phyloP scores from a whole-genome alignment of 2,797 vertebrate genomes.

The Rhynchonycteris naso region DNA sequence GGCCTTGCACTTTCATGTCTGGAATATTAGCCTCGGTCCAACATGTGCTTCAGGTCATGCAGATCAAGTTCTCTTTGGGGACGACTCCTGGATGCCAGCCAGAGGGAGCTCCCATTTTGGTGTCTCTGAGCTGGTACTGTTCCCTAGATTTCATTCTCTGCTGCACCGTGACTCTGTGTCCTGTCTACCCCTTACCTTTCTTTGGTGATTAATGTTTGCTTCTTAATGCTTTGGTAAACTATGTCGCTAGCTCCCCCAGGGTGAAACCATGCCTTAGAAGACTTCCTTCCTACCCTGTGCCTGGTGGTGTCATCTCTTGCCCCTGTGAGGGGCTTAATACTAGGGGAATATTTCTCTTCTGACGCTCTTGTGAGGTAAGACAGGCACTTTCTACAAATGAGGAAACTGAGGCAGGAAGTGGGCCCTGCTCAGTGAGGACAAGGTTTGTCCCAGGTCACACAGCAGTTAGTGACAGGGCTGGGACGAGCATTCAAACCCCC shows the following conservation, averaged over 20 bases:
- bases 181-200: not conserved
- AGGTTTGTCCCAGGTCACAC: not conserved
- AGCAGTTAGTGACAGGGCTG: not conserved
- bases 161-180: not conserved
- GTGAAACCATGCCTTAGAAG: not conserved
- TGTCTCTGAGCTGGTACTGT: not conserved
- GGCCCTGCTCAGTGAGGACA: not conserved
- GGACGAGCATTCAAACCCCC: not conserved
- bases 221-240: not conserved
- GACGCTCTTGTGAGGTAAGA: not conserved
- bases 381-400: not conserved
- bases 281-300: not conserved
- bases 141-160: not conserved
- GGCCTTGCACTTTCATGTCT: not conserved
- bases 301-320: not conserved
- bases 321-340: fast-evolving
- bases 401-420: not conserved
- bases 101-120: not conserved
- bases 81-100: not conserved
- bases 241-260: not conserved
- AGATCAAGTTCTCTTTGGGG: fast-evolving
- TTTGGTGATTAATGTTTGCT: not conserved
- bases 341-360: not conserved
- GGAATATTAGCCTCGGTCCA: not conserved
- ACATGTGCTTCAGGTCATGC: fast-evolving